These are phyloP conservation scores for Drosophila mojavensis DNA, from an alignment of 1,140 invertebrate species.

Conservation along the genomic window DNA sequence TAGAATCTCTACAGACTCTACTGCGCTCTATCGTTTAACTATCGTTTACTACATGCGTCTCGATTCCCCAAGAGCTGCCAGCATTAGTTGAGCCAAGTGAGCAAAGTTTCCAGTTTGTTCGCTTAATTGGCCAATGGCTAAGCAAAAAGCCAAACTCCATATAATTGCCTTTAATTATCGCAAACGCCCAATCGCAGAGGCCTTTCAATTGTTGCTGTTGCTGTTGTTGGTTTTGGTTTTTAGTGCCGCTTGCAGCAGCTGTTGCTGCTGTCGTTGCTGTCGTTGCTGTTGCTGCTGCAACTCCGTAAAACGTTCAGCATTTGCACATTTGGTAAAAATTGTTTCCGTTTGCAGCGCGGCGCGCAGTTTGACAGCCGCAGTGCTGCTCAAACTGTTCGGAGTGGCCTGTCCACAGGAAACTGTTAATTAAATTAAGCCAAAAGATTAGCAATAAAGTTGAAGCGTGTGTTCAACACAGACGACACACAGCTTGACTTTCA, in stretches of 20 bases:
- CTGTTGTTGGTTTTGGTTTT: conserved; percentile 15
- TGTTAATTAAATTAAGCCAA: conserved; percentile 77
- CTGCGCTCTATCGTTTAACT: neutral
- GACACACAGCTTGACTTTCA: conserved; percentile 8
- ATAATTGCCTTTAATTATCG: conserved; percentile 83
- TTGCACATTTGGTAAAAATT: conserved; percentile 70
- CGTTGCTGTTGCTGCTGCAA: conserved; percentile 20
- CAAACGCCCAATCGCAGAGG: conserved; percentile 73
- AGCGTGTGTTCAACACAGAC: conserved; percentile 36
- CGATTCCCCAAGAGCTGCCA: neutral
- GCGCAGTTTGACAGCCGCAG: conserved; percentile 30
- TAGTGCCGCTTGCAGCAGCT: conserved; percentile 16
- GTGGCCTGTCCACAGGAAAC: conserved; percentile 59
- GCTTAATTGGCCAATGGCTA: conserved; percentile 69
- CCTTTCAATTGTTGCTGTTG: conserved; percentile 33
- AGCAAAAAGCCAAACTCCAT: conserved; percentile 66
- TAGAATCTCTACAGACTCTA: too few relatives aligned
- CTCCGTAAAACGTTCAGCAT: conserved; percentile 46
- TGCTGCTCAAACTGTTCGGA: conserved; percentile 34
- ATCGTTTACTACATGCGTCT: neutral
- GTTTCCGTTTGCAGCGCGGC: conserved; percentile 64
- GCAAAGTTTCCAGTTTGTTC: conserved; percentile 60
- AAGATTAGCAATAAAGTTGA: conserved; percentile 61
- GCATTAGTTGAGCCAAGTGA: conserved; percentile 4
- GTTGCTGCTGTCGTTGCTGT: conserved; percentile 12